Base-by-base conservation (phyloP, 2,797 vertebrate genomes). In the Liasis olivaceus region DNA sequence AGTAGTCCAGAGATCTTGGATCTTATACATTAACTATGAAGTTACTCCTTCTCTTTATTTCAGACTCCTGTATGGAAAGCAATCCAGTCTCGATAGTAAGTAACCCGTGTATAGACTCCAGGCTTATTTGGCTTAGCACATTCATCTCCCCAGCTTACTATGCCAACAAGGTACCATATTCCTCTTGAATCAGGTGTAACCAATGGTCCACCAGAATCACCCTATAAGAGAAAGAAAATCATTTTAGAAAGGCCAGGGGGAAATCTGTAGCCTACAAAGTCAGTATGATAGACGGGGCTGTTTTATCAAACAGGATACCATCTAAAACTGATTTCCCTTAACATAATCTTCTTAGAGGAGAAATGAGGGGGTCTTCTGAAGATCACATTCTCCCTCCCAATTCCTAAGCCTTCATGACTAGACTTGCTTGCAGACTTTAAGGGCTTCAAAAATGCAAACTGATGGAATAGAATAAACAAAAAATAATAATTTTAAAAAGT, bases 161-260 rank as follows among this genome's bases (percentile, higher is more conserved):
- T 96, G 95, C 98, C 98, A 92, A 96, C 97, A 86, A 98, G 98
- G 89, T 97, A 98, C 98, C 98, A 98, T 93, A 97, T 98, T 92
- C 96, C 96, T 96, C 96, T 96, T 94, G 95, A 96, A 92, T 98
- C 97, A 0, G 91, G 94, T 1, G 97, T 91, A 87, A 98, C 98
- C 91, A 98, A 85, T 72, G 98, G 98, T 77, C 98, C 98, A 91
- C 98, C 98, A 88, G 98, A 98, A 87, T 98, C 97, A 93, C 98
- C 98, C 98, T 98, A 92, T 90, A 92, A 87, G 92, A 62, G 36
- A 97, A 89, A 96, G 88, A 94, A 95, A 93, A 81, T 1, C 1
- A 58, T 81, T 88, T 81, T 89, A 90, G 5, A 84, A 89, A 95
- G 92, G 60, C 87, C 91, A 72, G 2, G 95, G n/a, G 58, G 94